These are phyloP conservation scores for Sebastiscus tertius DNA, from an alignment of 2,797 vertebrate species.

Conservation along the genomic window DNA sequence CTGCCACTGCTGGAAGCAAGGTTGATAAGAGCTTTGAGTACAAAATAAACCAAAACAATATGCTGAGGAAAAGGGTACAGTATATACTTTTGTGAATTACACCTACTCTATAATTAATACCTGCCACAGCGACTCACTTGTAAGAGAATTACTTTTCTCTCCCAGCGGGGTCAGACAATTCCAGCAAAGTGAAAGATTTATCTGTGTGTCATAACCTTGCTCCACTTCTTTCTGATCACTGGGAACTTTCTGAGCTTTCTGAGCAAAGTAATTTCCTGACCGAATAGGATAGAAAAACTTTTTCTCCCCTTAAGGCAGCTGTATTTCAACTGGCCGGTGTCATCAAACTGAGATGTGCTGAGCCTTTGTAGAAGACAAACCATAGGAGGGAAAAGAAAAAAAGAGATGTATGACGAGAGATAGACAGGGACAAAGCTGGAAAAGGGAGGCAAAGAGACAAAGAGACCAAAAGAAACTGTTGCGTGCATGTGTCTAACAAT, in stretches of 20 bases:
- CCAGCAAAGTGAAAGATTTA: constrained; percentile 44
- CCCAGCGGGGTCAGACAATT: constrained; percentile 3
- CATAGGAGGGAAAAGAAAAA: constrained; percentile 5
- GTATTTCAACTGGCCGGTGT: constrained; percentile 38
- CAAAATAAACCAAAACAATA: not conserved
- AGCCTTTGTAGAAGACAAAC: constrained; percentile 41
- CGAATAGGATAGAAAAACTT: constrained; percentile 7
- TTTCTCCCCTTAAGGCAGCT: constrained; percentile 13
- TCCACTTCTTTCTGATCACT: constrained; percentile 35
- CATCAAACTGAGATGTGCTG: constrained; percentile 41
- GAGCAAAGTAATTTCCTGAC: constrained; percentile 46
- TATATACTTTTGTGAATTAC: constrained; percentile 20
- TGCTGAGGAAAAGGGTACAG: not conserved
- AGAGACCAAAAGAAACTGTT: constrained; percentile 40
- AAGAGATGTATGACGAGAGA: constrained; percentile 23
- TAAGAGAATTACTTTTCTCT: not conserved
- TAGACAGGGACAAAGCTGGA: constrained; percentile 22
- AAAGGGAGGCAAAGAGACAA: constrained; percentile 28
- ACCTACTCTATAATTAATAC: constrained; percentile 47
- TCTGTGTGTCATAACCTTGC: constrained; percentile 32
- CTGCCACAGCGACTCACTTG: constrained; percentile 11
- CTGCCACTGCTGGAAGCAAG: not conserved
- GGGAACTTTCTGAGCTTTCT: constrained; percentile 28
- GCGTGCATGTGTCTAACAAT: constrained; percentile 47
- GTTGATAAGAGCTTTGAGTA: not conserved